Conservation (phyloP, 2,113 vertebrate species). For the Eleginops maclovinus region DNA sequence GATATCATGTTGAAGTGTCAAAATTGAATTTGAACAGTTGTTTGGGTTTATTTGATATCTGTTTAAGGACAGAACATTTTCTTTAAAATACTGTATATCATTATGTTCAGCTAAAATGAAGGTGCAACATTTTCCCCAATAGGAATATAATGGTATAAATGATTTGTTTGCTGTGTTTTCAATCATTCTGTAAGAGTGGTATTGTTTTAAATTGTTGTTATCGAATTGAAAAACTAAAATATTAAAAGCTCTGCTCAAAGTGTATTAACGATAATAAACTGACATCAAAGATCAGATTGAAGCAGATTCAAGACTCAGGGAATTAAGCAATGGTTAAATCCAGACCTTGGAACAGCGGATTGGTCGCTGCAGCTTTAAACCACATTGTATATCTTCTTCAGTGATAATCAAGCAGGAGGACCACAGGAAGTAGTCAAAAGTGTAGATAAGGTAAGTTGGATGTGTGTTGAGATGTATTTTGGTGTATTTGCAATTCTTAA, state of each 20-base stretch:
- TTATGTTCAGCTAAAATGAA: neutral
- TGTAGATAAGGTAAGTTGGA: neutral
- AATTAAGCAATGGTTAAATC: neutral
- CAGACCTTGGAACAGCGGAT: neutral
- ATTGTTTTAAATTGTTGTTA: neutral
- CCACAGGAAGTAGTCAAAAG: neutral
- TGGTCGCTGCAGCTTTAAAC: neutral
- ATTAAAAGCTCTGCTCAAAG: neutral
- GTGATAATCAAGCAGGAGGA: neutral
- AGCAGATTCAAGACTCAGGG: neutral
- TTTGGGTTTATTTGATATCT: neutral
- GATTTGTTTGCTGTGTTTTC: neutral
- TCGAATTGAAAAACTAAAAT: neutral
- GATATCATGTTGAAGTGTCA: neutral
- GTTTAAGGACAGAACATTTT: neutral
- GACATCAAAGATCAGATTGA: neutral
- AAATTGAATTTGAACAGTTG: neutral
- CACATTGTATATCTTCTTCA: slow-evolving; percentile 9
- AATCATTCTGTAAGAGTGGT: neutral
- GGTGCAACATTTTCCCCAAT: neutral
- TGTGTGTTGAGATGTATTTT: slow-evolving; percentile 16
- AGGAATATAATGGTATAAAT: neutral
- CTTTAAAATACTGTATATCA: neutral
- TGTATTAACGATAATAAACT: slow-evolving; percentile 15
- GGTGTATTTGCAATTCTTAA: neutral